Base-by-base conservation (phyloP, 2,888 invertebrate genomes). In the Ichneumoninae sp. region DNA sequence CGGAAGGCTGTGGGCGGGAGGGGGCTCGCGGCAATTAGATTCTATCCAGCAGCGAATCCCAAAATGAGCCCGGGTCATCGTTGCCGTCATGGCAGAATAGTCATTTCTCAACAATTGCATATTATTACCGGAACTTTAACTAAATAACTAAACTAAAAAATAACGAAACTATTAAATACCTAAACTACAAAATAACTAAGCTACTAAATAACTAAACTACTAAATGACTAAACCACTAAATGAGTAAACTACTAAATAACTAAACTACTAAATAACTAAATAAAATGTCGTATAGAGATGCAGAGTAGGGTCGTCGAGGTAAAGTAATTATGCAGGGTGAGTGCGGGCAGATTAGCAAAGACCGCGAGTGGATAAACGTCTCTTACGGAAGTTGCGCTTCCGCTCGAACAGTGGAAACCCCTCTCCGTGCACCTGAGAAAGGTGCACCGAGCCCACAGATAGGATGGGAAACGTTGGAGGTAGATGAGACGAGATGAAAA, bases 311-410 rank as follows among this genome's bases (percentile, higher is more conserved):
- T 30, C 10, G 19, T 10, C 47, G 7, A 30, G 50, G 74, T 65
- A 30, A 62, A 75, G 36, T 10, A 62, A 75, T 75, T 65, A 52
- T 13, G 74, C 33, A 33, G 13, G 50, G 10, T 75, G 65, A 60
- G 62, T 62, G 62, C 19, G 33, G 19, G 62, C 6, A 62, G 50
- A 62, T 65, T 75, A 47, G 33, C 50, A 44, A 44, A 22, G 44
- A 44, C 47, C 47, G 62, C 62, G 62, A 69, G 62, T 62, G 33
- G 65, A 47, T 50, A 65, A 71, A 54, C 40, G 76, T 77, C 22
- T 72, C 19, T 26, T 74, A 65, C 52, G 44, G 57, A 84, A 81
- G 84, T 80, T 83, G 74, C 26, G 33, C 54, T 77, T 74, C 50
- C 54, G 62, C 68, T 74, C 40, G 57, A 74, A 70, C 19, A 44